These are phyloP conservation scores for Nemurella pictetii DNA, from an alignment of 2,888 invertebrate species.

Conservation along the genomic window DNA sequence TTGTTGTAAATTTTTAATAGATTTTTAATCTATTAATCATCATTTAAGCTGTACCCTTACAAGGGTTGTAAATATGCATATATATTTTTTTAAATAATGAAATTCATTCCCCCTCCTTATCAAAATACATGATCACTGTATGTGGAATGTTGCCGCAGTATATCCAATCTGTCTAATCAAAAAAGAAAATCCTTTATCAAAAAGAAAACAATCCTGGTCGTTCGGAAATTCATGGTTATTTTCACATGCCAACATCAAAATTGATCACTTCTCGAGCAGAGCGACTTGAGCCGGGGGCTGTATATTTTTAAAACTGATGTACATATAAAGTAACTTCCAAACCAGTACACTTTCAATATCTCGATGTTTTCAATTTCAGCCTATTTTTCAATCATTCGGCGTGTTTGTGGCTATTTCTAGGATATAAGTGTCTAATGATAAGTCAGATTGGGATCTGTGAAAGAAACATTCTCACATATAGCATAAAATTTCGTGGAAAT, in stretches of 20 bases:
- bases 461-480: conserved; percentile 73
- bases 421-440: conserved; percentile 40
- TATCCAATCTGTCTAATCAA: conserved; percentile 63
- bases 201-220: neutral
- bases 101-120: conserved; percentile 16
- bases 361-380: conserved; percentile 40
- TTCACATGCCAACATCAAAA: neutral
- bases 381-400: neutral
- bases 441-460: conserved; percentile 78
- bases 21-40: conserved; percentile 31
- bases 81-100: conserved; percentile 33
- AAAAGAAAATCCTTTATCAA: neutral
- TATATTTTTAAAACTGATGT: conserved; percentile 24
- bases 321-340: conserved; percentile 34
- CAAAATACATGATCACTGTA: conserved; percentile 51
- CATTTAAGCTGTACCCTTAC: conserved; percentile 25
- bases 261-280: neutral
- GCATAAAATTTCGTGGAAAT: conserved; percentile 10
- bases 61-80: conserved; percentile 41
- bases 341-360: conserved; percentile 33
- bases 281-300: neutral
- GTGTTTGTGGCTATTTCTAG: neutral
- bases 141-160: conserved; percentile 67
- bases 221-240: neutral
- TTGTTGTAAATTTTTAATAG: conserved; percentile 36